Conservation (phyloP, 2,797 vertebrate genomes). For the Scarus forsteni region DNA sequence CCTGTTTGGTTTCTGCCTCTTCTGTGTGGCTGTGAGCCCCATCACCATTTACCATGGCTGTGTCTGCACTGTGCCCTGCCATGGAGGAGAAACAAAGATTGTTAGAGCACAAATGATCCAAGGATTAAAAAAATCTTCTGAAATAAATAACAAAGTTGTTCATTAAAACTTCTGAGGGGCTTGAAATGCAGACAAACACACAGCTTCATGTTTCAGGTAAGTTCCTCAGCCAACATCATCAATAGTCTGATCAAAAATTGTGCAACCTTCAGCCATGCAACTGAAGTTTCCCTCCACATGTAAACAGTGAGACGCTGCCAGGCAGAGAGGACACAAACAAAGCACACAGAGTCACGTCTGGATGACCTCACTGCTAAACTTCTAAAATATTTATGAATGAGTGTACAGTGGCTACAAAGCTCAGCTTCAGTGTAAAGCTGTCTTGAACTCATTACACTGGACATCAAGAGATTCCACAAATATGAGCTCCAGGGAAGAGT, state of each 20-base stretch:
- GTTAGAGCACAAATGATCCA: neutral
- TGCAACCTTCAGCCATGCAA: conserved; percentile 5
- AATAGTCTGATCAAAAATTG: conserved; percentile 1
- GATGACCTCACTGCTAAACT: conserved; percentile 37
- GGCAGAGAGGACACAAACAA: conserved; percentile 41
- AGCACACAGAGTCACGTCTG: conserved; percentile 17
- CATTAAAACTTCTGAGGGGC: too few species aligned
- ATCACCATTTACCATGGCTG: conserved; percentile 93
- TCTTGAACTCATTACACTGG: neutral
- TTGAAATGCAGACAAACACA: too few species aligned
- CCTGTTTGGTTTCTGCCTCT: conserved; percentile 85
- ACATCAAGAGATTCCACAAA: neutral
- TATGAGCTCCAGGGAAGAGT: too few species aligned
- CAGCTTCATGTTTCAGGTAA: too few species aligned
- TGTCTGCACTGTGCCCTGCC: conserved; percentile 85
- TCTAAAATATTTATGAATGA: conserved; percentile 61
- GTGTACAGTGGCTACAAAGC: conserved; percentile 20
- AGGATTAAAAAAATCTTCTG: too few species aligned
- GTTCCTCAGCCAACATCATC: neutral
- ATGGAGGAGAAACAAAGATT: neutral
- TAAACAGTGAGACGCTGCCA: conserved; percentile 18
- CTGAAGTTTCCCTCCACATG: conserved; percentile 11
- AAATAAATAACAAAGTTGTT: too few species aligned
- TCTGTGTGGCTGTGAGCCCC: conserved; percentile 83
- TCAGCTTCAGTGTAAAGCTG: conserved; percentile 2